Conservation (phyloP, 2,797 vertebrate species). For the Tenualosa ilisha region DNA sequence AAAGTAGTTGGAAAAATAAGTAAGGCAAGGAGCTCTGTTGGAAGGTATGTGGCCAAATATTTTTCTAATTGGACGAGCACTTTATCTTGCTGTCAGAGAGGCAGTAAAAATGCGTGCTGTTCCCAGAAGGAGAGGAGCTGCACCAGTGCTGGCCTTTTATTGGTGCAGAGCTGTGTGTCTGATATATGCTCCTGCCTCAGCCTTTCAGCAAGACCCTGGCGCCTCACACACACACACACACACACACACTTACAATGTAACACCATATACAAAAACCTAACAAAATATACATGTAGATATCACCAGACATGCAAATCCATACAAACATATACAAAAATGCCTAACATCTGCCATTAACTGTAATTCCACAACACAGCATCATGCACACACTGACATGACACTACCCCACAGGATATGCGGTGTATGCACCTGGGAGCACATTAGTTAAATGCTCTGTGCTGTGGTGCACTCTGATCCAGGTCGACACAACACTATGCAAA, state of each 20-base stretch:
- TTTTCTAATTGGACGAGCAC: constrained; percentile 84
- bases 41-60: constrained; percentile 81
- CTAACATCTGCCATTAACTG: neutral
- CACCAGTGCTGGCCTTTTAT: constrained; percentile 78
- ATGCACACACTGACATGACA: neutral
- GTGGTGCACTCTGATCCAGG: neutral
- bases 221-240: constrained; percentile 31
- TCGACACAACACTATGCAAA: neutral
- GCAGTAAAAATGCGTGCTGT: constrained; percentile 75
- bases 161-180: constrained; percentile 70
- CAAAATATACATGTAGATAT: neutral
- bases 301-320: neutral
- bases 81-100: constrained; percentile 83
- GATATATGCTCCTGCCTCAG: constrained; percentile 76
- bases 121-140: constrained; percentile 78
- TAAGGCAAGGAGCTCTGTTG: constrained; percentile 64
- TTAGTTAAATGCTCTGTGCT: constrained; percentile 4
- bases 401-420: neutral
- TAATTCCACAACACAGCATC: neutral
- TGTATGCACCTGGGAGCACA: neutral
- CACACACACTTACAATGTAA: neutral
- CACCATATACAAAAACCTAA: neutral
- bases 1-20: constrained; percentile 64
- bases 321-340: neutral
- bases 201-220: constrained; percentile 73